These are phyloP conservation scores for Pterocles orientalis DNA, from an alignment of 2,113 vertebrate genomes.

Conservation along the genomic window DNA sequence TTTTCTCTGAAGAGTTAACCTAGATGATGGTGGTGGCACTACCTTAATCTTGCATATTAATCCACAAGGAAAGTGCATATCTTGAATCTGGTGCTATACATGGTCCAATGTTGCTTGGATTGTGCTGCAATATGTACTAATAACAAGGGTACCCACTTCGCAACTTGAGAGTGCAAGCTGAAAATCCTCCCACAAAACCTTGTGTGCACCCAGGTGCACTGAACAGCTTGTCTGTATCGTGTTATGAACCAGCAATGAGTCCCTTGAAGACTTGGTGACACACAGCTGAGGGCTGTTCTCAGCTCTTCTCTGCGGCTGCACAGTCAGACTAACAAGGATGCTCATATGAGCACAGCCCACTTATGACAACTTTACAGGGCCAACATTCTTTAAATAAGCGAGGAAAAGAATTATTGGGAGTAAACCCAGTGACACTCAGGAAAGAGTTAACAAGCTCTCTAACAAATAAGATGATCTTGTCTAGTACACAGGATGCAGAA, in stretches of 20 bases:
- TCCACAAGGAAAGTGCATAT: background rate
- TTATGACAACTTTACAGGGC: background rate
- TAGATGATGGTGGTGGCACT: background rate
- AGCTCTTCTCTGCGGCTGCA: background rate
- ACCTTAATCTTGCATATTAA: background rate
- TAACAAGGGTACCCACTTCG: background rate
- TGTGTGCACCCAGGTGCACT: background rate
- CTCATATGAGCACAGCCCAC: background rate
- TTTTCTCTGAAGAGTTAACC: background rate
- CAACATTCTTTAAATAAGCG: background rate
- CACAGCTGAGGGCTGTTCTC: background rate
- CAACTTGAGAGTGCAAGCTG: background rate
- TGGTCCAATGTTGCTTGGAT: background rate
- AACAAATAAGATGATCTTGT: background rate
- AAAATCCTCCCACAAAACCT: background rate
- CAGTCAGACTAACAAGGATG: background rate
- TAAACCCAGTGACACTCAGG: background rate
- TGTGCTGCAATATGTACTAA: background rate
- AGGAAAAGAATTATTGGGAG: background rate
- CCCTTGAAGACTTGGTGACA: background rate
- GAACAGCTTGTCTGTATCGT: background rate
- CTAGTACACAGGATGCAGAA: background rate
- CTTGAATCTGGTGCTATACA: background rate
- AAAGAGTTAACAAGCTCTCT: background rate
- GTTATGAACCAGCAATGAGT: background rate